A percentile compares a stretch with the other conserved stretches of the same genome.
These are phyloP conservation scores for Ophiodon elongatus DNA, from an alignment of 2,113 vertebrate species.

Conservation along the genomic window DNA sequence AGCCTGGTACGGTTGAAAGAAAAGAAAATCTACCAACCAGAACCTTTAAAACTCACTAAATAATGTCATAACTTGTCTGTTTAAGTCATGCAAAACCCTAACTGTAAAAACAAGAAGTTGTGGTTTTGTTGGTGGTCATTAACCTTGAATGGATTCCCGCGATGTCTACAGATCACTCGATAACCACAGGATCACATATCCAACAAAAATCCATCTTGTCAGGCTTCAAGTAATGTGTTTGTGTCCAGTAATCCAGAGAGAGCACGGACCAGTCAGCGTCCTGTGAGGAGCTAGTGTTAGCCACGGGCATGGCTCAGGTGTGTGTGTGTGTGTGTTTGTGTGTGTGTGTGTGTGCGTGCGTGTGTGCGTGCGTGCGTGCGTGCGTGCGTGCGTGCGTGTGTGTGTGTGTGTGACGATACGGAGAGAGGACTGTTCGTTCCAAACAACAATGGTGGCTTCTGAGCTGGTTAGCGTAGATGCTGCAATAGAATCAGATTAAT, in stretches of 20 bases:
- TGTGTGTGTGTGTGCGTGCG: too few relatives aligned
- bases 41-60: neutral
- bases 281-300: neutral
- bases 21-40: neutral
- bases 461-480: neutral
- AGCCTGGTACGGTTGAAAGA: neutral
- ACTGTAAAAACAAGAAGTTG: neutral
- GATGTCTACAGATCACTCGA: too few relatives aligned
- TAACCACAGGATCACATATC: too few relatives aligned
- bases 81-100: neutral
- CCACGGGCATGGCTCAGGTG: neutral
- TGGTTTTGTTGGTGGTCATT: neutral
- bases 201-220: too few relatives aligned
- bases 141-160: neutral
- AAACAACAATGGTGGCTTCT: neutral
- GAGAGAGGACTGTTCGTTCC: neutral
- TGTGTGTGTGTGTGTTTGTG: too few relatives aligned
- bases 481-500: neutral
- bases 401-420: neutral
- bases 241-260: too few relatives aligned
- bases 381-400: too few relatives aligned
- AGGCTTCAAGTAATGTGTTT: too few relatives aligned
- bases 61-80: neutral
- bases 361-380: neutral
- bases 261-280: too few relatives aligned